These are phyloP conservation scores for Eublepharis macularius DNA, from an alignment of 2,113 vertebrate species.

Conservation along the genomic window DNA sequence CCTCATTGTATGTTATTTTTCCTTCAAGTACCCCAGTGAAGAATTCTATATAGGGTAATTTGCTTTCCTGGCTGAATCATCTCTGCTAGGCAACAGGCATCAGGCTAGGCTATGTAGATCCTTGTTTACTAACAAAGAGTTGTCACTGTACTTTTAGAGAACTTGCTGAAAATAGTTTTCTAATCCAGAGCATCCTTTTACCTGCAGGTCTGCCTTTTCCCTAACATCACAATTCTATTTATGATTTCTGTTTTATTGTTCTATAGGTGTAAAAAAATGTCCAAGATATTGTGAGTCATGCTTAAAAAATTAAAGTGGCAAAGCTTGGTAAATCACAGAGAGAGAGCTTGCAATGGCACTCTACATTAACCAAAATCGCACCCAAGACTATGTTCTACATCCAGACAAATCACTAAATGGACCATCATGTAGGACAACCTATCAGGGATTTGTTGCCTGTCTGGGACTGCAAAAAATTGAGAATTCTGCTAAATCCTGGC, in stretches of 20 bases:
- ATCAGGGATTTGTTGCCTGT: neutral
- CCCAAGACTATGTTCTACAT: neutral
- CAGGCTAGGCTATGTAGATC: neutral
- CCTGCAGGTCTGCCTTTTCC: neutral
- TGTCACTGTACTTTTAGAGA: neutral
- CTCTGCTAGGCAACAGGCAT: neutral
- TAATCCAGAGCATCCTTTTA: neutral
- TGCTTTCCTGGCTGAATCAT: slow-evolving; percentile 16
- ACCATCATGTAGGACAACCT: too few species aligned
- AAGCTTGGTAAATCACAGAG: neutral
- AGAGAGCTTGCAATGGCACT: neutral
- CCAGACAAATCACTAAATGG: too few species aligned
- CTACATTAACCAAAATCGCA: neutral
- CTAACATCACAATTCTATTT: neutral
- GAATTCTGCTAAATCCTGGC: too few species aligned
- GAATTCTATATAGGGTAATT: slow-evolving; percentile 23
- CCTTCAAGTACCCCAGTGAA: neutral
- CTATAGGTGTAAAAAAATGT: neutral
- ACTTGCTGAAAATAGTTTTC: neutral
- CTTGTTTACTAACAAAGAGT: slow-evolving; percentile 17
- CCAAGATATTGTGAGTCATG: neutral
- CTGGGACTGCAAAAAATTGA: neutral
- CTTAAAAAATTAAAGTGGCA: neutral
- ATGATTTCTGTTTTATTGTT: neutral
- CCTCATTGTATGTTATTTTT: slow-evolving; percentile 14